phyloP scores from a whole-genome alignment of 1,140 invertebrate species.

The Camponotus floridanus region DNA sequence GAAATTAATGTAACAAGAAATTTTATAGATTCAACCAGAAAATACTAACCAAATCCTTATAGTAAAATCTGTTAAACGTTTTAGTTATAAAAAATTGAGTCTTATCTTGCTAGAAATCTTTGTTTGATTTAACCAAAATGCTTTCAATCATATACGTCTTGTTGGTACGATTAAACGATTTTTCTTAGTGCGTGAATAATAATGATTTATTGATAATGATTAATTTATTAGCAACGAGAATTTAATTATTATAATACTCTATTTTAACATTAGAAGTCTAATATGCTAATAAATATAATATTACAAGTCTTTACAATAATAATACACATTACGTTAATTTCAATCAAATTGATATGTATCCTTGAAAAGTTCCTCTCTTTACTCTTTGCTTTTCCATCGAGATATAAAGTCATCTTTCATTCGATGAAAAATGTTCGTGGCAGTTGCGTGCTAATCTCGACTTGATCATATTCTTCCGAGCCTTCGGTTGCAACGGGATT shows the following conservation, averaged over 20 bases:
- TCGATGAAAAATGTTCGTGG: constrained; percentile 4
- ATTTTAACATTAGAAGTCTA: background rate
- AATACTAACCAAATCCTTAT: no score
- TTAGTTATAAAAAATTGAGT: no score
- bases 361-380: background rate
- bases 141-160: no score
- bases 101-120: no score
- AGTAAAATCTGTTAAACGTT: no score
- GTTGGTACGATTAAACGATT: no score
- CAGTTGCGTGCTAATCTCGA: constrained; percentile 8
- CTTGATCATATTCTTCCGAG: constrained; percentile 28
- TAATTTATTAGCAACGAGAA: background rate
- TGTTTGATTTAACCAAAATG: no score
- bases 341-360: background rate
- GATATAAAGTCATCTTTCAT: background rate
- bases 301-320: no score
- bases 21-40: no score
- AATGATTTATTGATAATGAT: background rate
- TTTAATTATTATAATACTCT: constrained; percentile 1
- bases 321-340: constrained; percentile 19
- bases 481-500: background rate
- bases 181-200: no score
- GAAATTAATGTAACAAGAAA: no score
- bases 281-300: background rate
- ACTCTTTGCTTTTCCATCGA: background rate